These are phyloP conservation scores for Rhinolophus sinicus DNA, from an alignment of 2,113 vertebrate species.

Conservation along the genomic window DNA sequence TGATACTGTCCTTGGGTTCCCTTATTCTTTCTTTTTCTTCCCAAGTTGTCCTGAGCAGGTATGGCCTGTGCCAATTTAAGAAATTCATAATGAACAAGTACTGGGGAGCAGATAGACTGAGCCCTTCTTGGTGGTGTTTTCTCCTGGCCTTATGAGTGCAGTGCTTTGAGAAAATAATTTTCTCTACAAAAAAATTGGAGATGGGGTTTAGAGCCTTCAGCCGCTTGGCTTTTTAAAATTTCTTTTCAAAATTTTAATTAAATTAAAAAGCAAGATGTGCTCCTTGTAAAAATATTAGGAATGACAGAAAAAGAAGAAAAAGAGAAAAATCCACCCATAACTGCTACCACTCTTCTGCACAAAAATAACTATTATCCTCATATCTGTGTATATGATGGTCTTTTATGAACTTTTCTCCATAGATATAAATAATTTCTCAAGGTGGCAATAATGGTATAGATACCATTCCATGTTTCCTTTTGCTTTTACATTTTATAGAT, in stretches of 20 bases:
- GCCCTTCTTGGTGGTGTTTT: background rate
- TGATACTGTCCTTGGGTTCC: background rate
- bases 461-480: background rate
- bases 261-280: background rate
- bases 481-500: background rate
- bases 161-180: constrained; percentile 35
- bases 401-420: background rate
- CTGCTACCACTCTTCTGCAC: background rate
- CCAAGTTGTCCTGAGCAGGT: background rate
- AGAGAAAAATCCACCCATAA: background rate
- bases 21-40: background rate
- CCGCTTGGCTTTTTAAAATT: constrained; percentile 27
- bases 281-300: constrained; percentile 31
- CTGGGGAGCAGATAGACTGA: background rate
- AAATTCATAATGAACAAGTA: background rate
- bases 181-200: background rate
- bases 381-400: background rate
- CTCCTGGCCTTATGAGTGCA: background rate
- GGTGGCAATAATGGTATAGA: background rate
- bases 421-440: background rate
- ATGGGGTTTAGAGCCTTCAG: background rate
- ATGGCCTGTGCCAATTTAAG: background rate
- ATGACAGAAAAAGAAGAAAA: background rate
- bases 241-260: background rate
- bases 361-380: background rate